Evolutionary conservation across 2,888 invertebrate species (phyloP).

Genomic region (Trichopria drosophilae): DNA sequence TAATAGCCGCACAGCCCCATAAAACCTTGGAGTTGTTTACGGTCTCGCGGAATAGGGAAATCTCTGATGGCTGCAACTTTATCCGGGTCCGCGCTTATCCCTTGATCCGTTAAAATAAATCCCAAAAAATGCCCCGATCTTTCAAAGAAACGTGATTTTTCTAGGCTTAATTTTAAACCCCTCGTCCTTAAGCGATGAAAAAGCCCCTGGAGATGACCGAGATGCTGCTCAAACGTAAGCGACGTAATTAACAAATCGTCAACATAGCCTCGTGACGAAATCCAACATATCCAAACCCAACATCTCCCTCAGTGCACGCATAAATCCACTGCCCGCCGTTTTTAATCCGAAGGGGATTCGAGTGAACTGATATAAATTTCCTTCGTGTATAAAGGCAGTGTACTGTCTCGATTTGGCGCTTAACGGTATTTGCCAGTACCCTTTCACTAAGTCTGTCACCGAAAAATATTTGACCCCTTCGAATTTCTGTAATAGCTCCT

Average conservation of each 20-base stretch:
- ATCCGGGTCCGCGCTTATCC: background rate
- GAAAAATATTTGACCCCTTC: constrained; percentile 8
- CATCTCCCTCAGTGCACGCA: constrained; percentile 1
- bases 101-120: background rate
- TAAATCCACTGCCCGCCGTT: too few species aligned
- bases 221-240: background rate
- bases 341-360: too few species aligned
- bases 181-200: constrained; percentile 3
- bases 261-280: constrained; percentile 26
- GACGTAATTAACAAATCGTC: constrained; percentile 10
- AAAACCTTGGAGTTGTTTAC: too few species aligned
- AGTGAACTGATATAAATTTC: too few species aligned
- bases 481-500: too few species aligned
- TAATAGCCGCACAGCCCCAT: too few species aligned
- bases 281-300: constrained; percentile 38
- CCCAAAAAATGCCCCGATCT: constrained; percentile 5
- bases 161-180: constrained; percentile 12
- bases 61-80: constrained; percentile 4
- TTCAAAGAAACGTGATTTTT: constrained; percentile 8
- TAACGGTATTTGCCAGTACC: constrained; percentile 15
- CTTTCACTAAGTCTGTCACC: constrained; percentile 11
- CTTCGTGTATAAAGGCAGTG: constrained; percentile 17
- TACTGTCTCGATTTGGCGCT: constrained; percentile 13
- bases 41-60: constrained; percentile 2
- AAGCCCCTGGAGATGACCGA: background rate